phyloP scores from a whole-genome alignment of 2,797 vertebrate species.

The Neomorphus geoffroyi region DNA sequence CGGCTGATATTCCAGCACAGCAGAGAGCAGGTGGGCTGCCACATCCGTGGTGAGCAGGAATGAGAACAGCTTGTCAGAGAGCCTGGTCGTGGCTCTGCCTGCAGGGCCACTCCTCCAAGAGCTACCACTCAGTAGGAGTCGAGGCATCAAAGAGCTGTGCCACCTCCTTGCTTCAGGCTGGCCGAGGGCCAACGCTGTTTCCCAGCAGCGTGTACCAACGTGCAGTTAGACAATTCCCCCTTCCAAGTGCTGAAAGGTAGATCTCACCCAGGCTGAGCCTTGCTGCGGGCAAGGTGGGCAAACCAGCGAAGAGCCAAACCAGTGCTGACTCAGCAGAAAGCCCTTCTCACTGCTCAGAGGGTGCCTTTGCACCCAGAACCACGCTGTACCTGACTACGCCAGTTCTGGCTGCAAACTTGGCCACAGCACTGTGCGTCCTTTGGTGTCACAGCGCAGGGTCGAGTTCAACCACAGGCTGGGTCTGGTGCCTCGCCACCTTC shows the following conservation, averaged over 20 bases:
- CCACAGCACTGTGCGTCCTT: accelerated
- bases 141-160: background rate
- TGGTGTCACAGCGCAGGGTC: background rate
- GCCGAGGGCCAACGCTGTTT: background rate
- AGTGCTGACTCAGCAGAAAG: background rate
- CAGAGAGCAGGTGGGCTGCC: background rate
- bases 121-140: background rate
- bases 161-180: background rate
- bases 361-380: background rate
- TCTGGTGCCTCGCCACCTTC: background rate
- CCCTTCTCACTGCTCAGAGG: background rate
- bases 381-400: accelerated
- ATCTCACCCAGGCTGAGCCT: background rate
- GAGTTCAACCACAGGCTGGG: background rate
- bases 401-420: accelerated
- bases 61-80: background rate
- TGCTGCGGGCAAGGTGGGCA: accelerated
- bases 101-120: background rate
- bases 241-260: background rate
- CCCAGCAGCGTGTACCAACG: background rate
- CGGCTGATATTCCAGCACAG: slow-evolving; percentile 35
- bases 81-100: background rate
- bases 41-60: background rate
- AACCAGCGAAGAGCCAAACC: background rate
- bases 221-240: background rate